Evolutionary conservation across 53 echinoderm and acorn worm species (phyloP).

Genomic region (Zoroaster sp.): DNA sequence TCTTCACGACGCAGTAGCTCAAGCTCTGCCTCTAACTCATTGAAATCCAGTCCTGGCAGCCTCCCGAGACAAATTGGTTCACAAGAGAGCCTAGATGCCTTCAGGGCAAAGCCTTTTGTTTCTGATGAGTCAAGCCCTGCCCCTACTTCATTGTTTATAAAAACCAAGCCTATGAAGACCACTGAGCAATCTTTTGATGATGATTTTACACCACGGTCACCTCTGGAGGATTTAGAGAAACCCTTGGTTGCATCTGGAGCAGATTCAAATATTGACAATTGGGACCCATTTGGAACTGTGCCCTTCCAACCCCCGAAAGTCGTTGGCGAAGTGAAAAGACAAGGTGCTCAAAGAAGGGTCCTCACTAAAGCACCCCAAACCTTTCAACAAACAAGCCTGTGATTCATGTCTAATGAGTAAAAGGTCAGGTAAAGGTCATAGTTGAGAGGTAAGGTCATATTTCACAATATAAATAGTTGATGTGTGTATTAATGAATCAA

Average conservation of each 20-base stretch:
- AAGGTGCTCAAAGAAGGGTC: constrained; percentile 57
- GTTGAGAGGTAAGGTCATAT: no score
- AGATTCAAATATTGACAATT: constrained; percentile 29
- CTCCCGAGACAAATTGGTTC: constrained; percentile 82
- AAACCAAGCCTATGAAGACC: neutral
- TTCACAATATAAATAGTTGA: neutral
- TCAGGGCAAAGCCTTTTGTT: constrained; percentile 79
- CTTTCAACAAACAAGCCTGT: constrained; percentile 51
- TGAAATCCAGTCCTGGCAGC: constrained; percentile 95
- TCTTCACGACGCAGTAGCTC: constrained; percentile 90
- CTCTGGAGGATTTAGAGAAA: neutral
- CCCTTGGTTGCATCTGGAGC: neutral
- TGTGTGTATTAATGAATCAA: neutral
- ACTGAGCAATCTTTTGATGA: constrained; percentile 41
- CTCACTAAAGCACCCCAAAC: constrained; percentile 33
- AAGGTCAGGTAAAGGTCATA: neutral
- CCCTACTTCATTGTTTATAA: neutral
- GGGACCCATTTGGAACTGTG: constrained; percentile 88
- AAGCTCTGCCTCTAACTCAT: constrained; percentile 90
- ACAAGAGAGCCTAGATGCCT: constrained; percentile 89
- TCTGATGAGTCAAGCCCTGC: constrained; percentile 48
- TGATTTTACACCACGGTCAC: constrained; percentile 23
- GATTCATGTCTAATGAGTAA: neutral
- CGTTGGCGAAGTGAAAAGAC: constrained; percentile 51
- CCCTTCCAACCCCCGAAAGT: constrained; percentile 78